Conservation (phyloP, 2,797 vertebrate species). For the Valencia hispanica region DNA sequence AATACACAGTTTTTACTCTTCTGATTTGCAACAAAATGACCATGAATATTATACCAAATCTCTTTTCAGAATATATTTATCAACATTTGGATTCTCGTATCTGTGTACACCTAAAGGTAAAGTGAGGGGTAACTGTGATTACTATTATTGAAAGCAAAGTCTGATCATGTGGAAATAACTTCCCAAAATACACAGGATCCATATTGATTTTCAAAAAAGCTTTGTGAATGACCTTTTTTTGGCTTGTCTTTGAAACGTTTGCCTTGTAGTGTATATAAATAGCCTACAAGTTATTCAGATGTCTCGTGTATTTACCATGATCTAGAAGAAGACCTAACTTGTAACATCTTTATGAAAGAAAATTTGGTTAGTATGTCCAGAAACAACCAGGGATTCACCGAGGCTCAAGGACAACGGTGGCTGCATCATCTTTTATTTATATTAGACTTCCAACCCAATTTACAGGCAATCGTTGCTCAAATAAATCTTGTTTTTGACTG, state of each 20-base stretch:
- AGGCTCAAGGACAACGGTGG: neutral
- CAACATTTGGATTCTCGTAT: neutral
- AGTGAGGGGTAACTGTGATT: too few relatives aligned
- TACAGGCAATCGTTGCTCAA: too few relatives aligned
- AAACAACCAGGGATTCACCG: neutral
- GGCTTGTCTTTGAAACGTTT: neutral
- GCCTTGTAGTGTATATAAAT: neutral
- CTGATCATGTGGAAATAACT: neutral
- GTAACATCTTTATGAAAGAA: neutral
- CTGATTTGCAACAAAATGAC: neutral
- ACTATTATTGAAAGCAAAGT: neutral
- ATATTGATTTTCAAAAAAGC: too few relatives aligned
- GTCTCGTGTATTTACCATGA: neutral
- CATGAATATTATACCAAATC: neutral
- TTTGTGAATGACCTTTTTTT: too few relatives aligned
- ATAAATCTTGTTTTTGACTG: too few relatives aligned
- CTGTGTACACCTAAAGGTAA: neutral
- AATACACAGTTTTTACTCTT: neutral
- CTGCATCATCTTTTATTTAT: neutral
- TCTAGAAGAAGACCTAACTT: neutral
- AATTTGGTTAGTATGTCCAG: neutral
- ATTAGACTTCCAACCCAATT: neutral
- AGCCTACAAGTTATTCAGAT: neutral
- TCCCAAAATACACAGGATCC: too few relatives aligned
- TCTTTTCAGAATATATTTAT: neutral